Evolutionary conservation across 2,113 vertebrate genomes (phyloP).

Genomic region (Spizaetus ornatus): DNA sequence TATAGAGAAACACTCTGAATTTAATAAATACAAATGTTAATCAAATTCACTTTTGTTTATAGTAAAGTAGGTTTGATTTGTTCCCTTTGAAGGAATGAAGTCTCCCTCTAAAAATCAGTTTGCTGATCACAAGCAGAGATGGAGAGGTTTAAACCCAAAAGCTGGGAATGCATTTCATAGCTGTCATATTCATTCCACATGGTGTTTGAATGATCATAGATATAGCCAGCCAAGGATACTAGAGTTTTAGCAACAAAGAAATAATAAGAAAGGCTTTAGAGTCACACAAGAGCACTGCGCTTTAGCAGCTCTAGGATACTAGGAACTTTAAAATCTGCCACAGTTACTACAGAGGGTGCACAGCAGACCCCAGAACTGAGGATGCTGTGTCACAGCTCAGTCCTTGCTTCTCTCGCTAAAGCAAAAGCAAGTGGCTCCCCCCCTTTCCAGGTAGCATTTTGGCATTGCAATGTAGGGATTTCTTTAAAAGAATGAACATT

Average conservation of each 20-base stretch:
- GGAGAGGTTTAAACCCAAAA: not conserved
- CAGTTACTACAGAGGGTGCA: not conserved
- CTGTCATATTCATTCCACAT: not conserved
- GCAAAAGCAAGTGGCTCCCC: not conserved
- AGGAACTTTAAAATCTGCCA: not conserved
- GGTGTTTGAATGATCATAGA: not conserved
- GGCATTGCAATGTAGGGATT: not conserved
- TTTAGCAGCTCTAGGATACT: not conserved
- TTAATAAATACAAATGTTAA: not conserved
- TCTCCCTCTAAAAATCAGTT: not conserved
- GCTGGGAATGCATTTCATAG: not conserved
- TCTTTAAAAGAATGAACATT: not conserved
- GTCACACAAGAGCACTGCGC: not conserved
- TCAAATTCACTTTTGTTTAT: constrained; percentile 5
- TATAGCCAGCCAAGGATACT: not conserved
- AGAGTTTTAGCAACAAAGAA: not conserved
- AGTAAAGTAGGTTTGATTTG: not conserved
- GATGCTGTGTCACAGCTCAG: not conserved
- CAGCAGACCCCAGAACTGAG: not conserved
- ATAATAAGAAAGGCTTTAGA: not conserved
- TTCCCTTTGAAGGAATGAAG: not conserved
- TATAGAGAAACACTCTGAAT: constrained; percentile 18
- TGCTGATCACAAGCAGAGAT: not conserved
- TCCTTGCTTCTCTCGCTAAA: not conserved
- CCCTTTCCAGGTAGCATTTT: not conserved